Percentiles rank a stretch among this genome's conserved stretches.
phyloP scores from a whole-genome alignment of 2,888 invertebrate species.

The Stenodema calcarata region DNA sequence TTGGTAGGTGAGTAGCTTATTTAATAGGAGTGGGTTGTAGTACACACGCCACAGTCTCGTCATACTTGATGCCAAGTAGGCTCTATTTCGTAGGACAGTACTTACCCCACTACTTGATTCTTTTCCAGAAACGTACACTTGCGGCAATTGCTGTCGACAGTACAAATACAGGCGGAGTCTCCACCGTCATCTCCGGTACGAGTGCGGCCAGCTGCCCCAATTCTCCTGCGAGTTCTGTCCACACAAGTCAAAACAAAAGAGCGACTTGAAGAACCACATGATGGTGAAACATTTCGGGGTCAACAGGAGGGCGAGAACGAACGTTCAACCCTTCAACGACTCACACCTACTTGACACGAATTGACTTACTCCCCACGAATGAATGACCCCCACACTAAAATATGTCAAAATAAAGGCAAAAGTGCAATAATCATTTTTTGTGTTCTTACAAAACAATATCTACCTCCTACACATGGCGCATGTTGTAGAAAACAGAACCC shows the following conservation, averaged over 20 bases:
- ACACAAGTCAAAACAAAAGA: constrained; percentile 61
- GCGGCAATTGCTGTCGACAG: constrained; percentile 52
- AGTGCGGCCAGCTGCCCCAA: constrained; percentile 70
- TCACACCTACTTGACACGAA: not conserved
- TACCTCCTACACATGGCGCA: too few relatives aligned
- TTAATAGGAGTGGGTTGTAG: too few relatives aligned
- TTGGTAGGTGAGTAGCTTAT: too few relatives aligned
- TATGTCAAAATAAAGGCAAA: not conserved
- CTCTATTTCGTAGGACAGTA: too few relatives aligned
- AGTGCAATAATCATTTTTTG: not conserved
- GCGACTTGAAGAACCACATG: constrained; percentile 59
- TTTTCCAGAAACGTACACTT: constrained; percentile 21
- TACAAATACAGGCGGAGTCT: constrained; percentile 57
- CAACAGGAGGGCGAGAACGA: not conserved
- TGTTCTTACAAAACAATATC: too few relatives aligned
- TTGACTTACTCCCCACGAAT: too few relatives aligned
- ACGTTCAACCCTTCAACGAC: not conserved
- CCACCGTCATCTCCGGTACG: constrained; percentile 60
- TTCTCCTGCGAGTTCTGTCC: constrained; percentile 69
- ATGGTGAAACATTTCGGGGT: not conserved
- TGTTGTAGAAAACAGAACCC: too few relatives aligned
- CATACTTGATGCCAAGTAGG: too few relatives aligned
- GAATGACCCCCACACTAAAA: too few relatives aligned
- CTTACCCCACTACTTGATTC: not conserved
- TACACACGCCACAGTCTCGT: too few relatives aligned